Base-by-base conservation (phyloP, 2,888 invertebrate species). In the Chloroclysta siterata region DNA sequence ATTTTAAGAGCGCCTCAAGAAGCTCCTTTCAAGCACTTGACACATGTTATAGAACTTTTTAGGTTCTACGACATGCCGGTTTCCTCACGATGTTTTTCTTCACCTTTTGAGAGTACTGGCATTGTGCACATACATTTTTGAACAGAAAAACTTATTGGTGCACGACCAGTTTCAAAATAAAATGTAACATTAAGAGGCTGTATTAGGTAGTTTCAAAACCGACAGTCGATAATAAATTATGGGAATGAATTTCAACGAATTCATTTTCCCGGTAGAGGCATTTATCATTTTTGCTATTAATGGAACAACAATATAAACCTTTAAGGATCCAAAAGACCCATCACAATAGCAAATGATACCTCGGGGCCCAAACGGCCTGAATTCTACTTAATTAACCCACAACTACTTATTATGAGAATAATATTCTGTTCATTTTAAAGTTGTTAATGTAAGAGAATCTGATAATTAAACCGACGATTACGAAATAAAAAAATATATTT, bases 281-380 rank as follows among this genome's bases (percentile, higher is more conserved):
- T 93, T 93, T 90, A 91, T 93, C 92, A 92, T 92, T 90, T 92
- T 88, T 83, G 90, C 90, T 88, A 91, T 92, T 91, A 91, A 90
- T 84, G 74, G 79, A 85, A 81, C 85, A 88, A 90, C 88, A 91
- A 89, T 88, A 83, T 82, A 74, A 83, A 85, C 85, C 90, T 88
- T 88, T 84, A 87, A 92, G 90, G 88, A 91, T 84, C 82, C 84
- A 81, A 86, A 83, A 85, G 86, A 86, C 84, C 83, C 84, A 84
- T 88, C 85, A 91, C 91, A 92, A 93, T 87, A 90, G 88, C 87
- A 88, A 92, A 90, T 90, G 89, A 90, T 91, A 89, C 89, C 88
- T 88, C 76, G 79, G 88, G 90, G 90, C 85, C 79, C 78, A 77
- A 80, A 80, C 79, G 75, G 81, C 73, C 80, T 89, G 85, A 90